Percentiles rank a stretch among this genome's conserved stretches.
Conservation (phyloP, 2,888 invertebrate genomes). For the Agelastica alni region DNA sequence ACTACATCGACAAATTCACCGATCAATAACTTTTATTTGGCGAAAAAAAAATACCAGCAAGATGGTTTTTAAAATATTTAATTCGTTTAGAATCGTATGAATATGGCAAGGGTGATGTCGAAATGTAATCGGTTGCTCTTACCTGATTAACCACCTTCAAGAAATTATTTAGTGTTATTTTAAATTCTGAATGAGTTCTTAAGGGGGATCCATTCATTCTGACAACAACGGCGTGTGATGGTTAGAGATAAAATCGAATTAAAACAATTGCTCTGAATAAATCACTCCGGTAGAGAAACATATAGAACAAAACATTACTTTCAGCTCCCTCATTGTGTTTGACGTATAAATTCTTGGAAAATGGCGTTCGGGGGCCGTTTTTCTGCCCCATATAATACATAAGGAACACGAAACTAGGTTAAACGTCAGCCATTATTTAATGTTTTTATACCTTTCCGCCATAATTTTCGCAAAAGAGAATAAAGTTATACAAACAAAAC, state of each 20-base stretch:
- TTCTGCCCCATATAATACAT: conserved; percentile 5
- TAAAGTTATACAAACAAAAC: conserved; percentile 11
- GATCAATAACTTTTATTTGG: too few species aligned
- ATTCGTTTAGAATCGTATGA: too few species aligned
- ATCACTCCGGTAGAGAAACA: conserved; percentile 30
- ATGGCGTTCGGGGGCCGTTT: conserved; percentile 15
- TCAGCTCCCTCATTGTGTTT: conserved; percentile 38
- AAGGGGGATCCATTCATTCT: too few species aligned
- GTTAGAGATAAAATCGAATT: conserved; percentile 16
- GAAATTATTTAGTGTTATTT: too few species aligned
- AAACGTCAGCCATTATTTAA: conserved; percentile 23
- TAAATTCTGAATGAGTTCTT: too few species aligned
- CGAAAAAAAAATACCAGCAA: too few species aligned
- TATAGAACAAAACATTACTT: conserved; percentile 34
- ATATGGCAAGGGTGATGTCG: too few species aligned
- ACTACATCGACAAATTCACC: too few species aligned
- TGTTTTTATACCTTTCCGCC: conserved; percentile 22
- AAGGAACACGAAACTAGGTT: conserved; percentile 22
- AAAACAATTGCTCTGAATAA: conserved; percentile 22
- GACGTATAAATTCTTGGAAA: conserved; percentile 41
- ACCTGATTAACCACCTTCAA: too few species aligned
- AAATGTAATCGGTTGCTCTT: too few species aligned
- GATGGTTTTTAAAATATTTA: too few species aligned
- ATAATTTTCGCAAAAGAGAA: conserved; percentile 17
- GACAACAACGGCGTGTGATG: too few species aligned